A percentile compares a stretch with the other conserved stretches of the same genome.
Evolutionary conservation across 1,140 invertebrate species (phyloP).

Genomic region (Lasioglossum albipes): DNA sequence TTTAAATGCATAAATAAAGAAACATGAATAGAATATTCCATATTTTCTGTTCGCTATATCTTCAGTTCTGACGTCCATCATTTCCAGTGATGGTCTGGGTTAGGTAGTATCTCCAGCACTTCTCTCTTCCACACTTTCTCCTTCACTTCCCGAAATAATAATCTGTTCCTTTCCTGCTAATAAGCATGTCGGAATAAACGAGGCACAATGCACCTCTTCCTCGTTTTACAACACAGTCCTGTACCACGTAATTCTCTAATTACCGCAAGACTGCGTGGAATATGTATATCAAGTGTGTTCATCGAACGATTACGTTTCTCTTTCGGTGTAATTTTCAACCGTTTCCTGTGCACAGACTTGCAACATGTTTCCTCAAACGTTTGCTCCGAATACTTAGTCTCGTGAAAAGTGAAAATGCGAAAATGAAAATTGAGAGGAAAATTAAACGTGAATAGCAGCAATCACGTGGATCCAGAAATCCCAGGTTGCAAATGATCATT

Average conservation of each 20-base stretch:
- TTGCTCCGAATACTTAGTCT: background rate
- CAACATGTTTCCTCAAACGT: background rate
- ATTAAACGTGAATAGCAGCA: background rate
- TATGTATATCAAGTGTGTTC: conserved; percentile 28
- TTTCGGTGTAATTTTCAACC: conserved; percentile 17
- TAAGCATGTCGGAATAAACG: background rate
- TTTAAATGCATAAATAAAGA: no score
- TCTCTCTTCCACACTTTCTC: background rate
- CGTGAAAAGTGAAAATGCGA: conserved; percentile 22
- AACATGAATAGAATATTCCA: no score
- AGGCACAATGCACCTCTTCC: background rate
- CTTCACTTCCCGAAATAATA: conserved; percentile 7
- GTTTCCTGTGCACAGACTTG: conserved; percentile 18
- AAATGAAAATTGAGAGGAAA: background rate
- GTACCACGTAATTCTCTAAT: conserved; percentile 26
- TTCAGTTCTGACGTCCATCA: background rate
- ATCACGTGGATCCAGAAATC: background rate
- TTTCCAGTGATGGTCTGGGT: background rate
- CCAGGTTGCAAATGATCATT: no score
- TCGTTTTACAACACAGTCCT: background rate
- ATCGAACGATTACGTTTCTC: conserved; percentile 38
- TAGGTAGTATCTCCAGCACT: no score
- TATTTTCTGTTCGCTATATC: background rate
- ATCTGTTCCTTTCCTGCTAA: background rate
- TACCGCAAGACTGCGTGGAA: conserved; percentile 10